phyloP scores from a whole-genome alignment of 1,140 invertebrate genomes.

The Hestina assimilis region DNA sequence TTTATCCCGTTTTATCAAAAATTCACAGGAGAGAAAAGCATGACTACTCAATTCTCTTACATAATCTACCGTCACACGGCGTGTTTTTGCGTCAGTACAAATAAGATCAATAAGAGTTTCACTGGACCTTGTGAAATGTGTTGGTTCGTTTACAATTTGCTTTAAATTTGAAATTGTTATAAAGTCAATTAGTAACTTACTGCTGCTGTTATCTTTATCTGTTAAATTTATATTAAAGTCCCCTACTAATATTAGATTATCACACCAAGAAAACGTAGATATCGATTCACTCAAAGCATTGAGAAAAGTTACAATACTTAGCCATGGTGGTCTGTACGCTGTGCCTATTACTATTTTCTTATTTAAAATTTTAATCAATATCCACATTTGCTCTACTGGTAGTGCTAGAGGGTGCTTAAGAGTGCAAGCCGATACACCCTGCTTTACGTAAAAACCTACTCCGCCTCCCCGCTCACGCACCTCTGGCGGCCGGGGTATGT shows the following conservation, averaged over 20 bases:
- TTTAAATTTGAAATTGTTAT: not conserved
- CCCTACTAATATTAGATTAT: slow-evolving; percentile 2
- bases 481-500: no score
- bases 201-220: not conserved
- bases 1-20: not conserved
- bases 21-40: not conserved
- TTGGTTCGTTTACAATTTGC: not conserved
- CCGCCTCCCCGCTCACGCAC: no score
- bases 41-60: not conserved
- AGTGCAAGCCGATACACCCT: no score
- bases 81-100: not conserved
- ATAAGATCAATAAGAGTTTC: not conserved
- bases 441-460: no score
- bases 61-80: not conserved
- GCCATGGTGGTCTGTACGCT: no score
- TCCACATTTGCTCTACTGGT: slow-evolving; percentile 36
- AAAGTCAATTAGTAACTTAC: not conserved
- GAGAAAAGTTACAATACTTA: slow-evolving; percentile 15
- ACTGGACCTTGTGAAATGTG: not conserved
- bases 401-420: no score
- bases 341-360: slow-evolving; percentile 10
- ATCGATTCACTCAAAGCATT: slow-evolving; percentile 22
- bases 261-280: not conserved
- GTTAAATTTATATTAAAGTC: slow-evolving; percentile 16
- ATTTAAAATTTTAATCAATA: slow-evolving; percentile 5